Evolutionary conservation across 2,113 vertebrate species (phyloP), one percentile per base, ranked within the genome.

Genomic region (Clupea harengus): DNA sequence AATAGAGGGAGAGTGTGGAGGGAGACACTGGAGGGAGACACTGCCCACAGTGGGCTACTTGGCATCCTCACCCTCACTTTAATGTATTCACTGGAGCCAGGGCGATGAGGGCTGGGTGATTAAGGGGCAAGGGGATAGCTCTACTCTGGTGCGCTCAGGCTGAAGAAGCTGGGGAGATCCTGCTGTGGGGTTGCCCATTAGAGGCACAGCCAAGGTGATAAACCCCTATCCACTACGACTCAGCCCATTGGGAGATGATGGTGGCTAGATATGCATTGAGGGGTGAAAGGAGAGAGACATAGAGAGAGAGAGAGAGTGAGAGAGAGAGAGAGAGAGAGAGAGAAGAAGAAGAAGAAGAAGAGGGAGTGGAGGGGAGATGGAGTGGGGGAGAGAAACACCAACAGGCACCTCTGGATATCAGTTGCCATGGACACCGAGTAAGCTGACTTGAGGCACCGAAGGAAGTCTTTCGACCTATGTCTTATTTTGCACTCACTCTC

Each of bases 391-490:
- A 89, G 90, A 94, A 92, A 92, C 83, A 90, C 89, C 89, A 88
- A 86, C 86, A 93, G 89, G 90, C 92, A 92, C 90, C 94, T 94
- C 93, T 93, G 93, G 94, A 90, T 94, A 90, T 92, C 92, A 82
- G 96, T 97, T 97, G 94, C 95, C 94, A 97, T 94, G 95, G 96
- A 94, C 91, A 94, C 94, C 89, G 89, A 92, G 92, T 93, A 94
- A 87, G 82, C 85, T 78, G 85, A 91, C 85, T 90, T 90, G 83
- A 90, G 88, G 87, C 87, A 89, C 85, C 86, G 84, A 80, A 85
- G 85, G 88, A 90, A 87, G 67, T 84, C 82, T 85, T 78, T 64
- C 47, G 80, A 83, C 17, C 87, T 47, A 82, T 84, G 87, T 86
- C 78, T 84, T 49, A 46, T 87, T 87, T 91, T 88, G 84, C 17